Base-by-base conservation (phyloP, 2,113 vertebrate genomes). In the Brevimyrus niger region DNA sequence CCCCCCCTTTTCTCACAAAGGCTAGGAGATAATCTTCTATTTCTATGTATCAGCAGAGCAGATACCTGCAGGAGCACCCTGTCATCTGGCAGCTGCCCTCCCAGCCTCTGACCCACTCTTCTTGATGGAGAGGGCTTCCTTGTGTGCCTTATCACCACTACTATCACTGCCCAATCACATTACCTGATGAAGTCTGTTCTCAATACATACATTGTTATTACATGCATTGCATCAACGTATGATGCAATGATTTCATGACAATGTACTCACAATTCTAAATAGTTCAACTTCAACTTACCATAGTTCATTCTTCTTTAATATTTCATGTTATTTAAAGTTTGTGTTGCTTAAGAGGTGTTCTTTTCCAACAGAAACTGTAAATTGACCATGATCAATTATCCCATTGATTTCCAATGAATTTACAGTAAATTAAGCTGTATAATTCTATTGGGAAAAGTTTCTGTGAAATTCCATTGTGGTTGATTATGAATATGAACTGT, bases 31-130 rank as follows among this genome's bases (percentile, higher is more conserved):
- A 90, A 90, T 76, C 85, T 86, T 58, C 61, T 51, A 55, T 47
- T n/a, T 35, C 38, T 76, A 53, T 87, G 35, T 84, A 86, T 86
- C 53, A 82, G 48, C 35, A 31, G 42, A 65, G 58, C 42, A 87
- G 86, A 90, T 83, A 90, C 89, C 86, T 90, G 89, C 47, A 87
- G 85, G 23, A 80, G 21, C 73, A 38, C 5, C 46, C 69, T 48
- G 31, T 80, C 23, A 31, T 55, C 31, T 85, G 48, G 21, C 35
- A 27, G 17, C 58, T 42, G 58, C 76, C 83, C 84, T 87, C 42
- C 42, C 88, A 27, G 31, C n/a, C 48, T 42, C 84, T 42, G 85
- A 35, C 46, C 44, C 61, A 48, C 8, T 42, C 47, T n/a, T 65
- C 85, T 19, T 58, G 69, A 42, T 42, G 10, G 47, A 5, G 15